These are phyloP conservation scores for Galemys pyrenaicus DNA, from an alignment of 2,113 vertebrate genomes.

Conservation along the genomic window DNA sequence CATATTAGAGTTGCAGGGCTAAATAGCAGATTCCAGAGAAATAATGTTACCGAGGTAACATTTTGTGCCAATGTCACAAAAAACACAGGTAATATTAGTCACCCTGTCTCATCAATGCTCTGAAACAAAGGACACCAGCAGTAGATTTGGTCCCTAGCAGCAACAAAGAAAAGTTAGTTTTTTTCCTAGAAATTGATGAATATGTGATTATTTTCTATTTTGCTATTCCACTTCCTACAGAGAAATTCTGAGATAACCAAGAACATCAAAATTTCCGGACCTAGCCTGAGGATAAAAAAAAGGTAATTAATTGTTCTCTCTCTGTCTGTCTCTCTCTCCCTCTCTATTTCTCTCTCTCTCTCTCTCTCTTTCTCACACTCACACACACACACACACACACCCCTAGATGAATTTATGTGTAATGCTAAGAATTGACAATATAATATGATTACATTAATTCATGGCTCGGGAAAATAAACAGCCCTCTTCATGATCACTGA, in stretches of 20 bases:
- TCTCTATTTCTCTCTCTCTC: no score
- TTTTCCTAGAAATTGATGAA: not conserved
- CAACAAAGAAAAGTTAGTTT: not conserved
- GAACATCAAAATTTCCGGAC: not conserved
- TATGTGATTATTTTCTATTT: not conserved
- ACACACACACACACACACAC: not conserved
- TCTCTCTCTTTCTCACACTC: no score
- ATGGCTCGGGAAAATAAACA: constrained; percentile 31
- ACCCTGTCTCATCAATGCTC: not conserved
- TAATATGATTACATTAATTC: constrained; percentile 61
- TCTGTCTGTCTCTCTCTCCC: not conserved
- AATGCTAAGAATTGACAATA: constrained; percentile 38
- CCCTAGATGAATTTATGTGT: not conserved
- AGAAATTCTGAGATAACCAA: not conserved
- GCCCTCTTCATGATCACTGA: not conserved
- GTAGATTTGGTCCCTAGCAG: not conserved
- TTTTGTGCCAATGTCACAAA: not conserved
- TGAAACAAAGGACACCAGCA: not conserved
- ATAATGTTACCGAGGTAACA: not conserved
- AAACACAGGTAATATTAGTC: not conserved
- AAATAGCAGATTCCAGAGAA: not conserved
- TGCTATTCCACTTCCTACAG: not conserved
- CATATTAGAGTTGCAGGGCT: not conserved
- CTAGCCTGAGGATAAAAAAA: not conserved
- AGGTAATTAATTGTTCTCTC: not conserved